phyloP scores from a whole-genome alignment of 2,888 invertebrate genomes.

The Nomada ruficornis region DNA sequence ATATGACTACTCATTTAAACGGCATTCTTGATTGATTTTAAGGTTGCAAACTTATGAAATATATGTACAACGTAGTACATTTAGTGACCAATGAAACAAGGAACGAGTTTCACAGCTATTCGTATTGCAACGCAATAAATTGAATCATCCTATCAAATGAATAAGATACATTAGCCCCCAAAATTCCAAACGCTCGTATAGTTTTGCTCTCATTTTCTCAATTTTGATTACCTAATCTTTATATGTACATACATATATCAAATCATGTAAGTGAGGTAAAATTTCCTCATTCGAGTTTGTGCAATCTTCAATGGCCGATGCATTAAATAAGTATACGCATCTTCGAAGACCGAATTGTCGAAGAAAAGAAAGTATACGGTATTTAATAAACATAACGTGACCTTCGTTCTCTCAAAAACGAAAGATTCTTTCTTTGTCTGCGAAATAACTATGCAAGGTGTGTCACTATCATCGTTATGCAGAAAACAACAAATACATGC shows the following conservation, averaged over 20 bases:
- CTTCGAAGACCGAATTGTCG: slow-evolving; percentile 45
- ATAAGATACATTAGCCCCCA: slow-evolving; percentile 59
- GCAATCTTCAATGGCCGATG: slow-evolving; percentile 62
- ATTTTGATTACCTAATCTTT: slow-evolving; percentile 73
- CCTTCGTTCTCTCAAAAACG: slow-evolving; percentile 28
- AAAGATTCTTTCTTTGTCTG: slow-evolving; percentile 9
- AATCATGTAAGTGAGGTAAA: slow-evolving; percentile 56
- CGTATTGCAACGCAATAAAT: slow-evolving; percentile 39
- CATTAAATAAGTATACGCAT: slow-evolving; percentile 59
- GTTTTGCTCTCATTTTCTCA: slow-evolving; percentile 60
- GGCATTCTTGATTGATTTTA: slow-evolving; percentile 45
- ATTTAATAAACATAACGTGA: slow-evolving; percentile 21
- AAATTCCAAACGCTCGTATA: slow-evolving; percentile 57
- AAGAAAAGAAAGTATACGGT: slow-evolving; percentile 18
- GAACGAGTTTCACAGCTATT: slow-evolving; percentile 33
- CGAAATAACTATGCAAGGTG: slow-evolving; percentile 37
- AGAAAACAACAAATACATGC: slow-evolving; percentile 58
- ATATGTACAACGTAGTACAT: slow-evolving; percentile 60
- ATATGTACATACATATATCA: slow-evolving; percentile 65
- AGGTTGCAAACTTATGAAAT: slow-evolving; percentile 48
- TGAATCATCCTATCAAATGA: slow-evolving; percentile 44
- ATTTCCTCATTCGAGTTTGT: slow-evolving; percentile 46
- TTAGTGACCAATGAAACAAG: slow-evolving; percentile 49
- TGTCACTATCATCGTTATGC: slow-evolving; percentile 37
- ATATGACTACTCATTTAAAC: slow-evolving; percentile 65